Conservation (phyloP, 2,113 vertebrate species). For the Urocolius indicus region DNA sequence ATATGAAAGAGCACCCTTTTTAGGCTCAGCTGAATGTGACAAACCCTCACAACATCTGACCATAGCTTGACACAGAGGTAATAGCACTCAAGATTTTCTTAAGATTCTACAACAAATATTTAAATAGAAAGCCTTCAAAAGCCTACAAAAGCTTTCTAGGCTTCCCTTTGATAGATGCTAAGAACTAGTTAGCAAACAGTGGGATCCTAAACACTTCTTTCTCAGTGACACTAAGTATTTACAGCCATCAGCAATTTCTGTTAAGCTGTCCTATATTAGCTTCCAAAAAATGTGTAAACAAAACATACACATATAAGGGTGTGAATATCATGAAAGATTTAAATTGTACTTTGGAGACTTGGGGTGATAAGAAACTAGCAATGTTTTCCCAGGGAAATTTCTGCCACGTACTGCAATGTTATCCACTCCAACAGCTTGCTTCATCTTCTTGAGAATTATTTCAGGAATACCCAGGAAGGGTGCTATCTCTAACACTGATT, state of each 20-base stretch:
- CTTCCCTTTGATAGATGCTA: neutral
- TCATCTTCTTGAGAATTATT: neutral
- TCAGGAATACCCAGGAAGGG: neutral
- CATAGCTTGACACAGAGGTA: neutral
- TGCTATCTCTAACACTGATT: neutral
- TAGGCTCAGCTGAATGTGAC: neutral
- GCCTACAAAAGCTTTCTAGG: neutral
- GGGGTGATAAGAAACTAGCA: neutral
- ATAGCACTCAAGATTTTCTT: neutral
- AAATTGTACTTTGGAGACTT: neutral
- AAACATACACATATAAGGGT: neutral
- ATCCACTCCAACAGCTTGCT: neutral
- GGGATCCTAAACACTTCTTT: neutral
- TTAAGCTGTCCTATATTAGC: neutral
- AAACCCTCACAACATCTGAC: neutral
- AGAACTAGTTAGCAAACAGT: neutral
- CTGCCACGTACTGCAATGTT: neutral
- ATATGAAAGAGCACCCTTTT: neutral
- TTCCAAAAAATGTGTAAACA: neutral
- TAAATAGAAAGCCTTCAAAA: neutral
- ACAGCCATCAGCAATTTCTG: neutral
- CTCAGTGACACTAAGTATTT: neutral
- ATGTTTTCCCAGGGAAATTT: neutral
- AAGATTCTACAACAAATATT: neutral
- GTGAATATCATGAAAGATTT: neutral